phyloP scores from a whole-genome alignment of 2,888 invertebrate genomes.

The Ashinkailepas kermadecensis region DNA sequence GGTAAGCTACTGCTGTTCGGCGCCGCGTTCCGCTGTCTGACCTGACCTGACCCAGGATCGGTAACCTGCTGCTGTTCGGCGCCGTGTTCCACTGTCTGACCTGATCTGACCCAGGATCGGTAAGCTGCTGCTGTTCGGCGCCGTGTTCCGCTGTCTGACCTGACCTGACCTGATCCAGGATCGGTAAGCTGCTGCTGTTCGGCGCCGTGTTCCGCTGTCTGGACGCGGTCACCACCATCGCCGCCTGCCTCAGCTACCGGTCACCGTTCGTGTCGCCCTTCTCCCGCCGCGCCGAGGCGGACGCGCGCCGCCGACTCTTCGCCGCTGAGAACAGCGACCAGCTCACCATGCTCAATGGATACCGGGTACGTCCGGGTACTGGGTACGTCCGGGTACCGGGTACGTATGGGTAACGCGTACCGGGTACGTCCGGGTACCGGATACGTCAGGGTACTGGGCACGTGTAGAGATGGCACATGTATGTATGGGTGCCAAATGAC shows the following conservation, averaged over 20 bases:
- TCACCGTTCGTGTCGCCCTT: constrained; percentile 69
- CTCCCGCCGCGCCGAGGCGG: constrained; percentile 61
- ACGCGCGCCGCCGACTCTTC: constrained; percentile 64
- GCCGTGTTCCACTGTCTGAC: constrained; percentile 79
- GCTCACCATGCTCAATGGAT: constrained; percentile 50
- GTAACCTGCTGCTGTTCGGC: constrained; percentile 85
- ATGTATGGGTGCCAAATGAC: too few species aligned
- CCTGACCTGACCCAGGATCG: constrained; percentile 66
- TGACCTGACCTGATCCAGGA: constrained; percentile 47
- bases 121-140: constrained; percentile 84
- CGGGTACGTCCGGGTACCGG: too few species aligned
- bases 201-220: constrained; percentile 88
- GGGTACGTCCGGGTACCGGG: too few species aligned
- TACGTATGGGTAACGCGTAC: too few species aligned
- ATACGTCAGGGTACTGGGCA: too few species aligned
- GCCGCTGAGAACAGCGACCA: constrained; percentile 79
- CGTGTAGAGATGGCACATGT: too few species aligned
- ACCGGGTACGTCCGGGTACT: not conserved
- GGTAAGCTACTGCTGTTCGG: constrained; percentile 61
- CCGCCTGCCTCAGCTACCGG: constrained; percentile 70
- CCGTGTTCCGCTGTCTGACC: constrained; percentile 76
- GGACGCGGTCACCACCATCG: constrained; percentile 85
- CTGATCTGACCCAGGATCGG: constrained; percentile 57
- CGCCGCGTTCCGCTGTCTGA: not conserved
- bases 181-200: constrained; percentile 86